These are phyloP conservation scores for Cyphomyrus plagiostoma DNA, from an alignment of 2,113 vertebrate species.

Conservation along the genomic window DNA sequence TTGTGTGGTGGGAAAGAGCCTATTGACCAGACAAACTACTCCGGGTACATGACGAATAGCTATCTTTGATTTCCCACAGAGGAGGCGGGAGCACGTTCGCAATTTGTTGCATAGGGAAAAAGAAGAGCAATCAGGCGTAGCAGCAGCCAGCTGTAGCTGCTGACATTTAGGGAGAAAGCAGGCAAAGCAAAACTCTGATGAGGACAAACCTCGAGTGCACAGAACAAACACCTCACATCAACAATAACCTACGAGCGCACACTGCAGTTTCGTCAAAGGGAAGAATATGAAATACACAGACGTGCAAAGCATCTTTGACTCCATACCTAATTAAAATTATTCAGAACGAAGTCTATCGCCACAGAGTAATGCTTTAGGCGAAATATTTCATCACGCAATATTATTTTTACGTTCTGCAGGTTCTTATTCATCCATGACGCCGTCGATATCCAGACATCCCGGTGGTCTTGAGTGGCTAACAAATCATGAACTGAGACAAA, in stretches of 20 bases:
- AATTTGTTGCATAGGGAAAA: constrained; percentile 7
- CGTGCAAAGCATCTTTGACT: background rate
- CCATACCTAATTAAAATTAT: background rate
- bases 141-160: constrained; percentile 50
- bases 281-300: background rate
- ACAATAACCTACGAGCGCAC: background rate
- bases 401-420: background rate
- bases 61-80: background rate
- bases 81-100: background rate
- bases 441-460: background rate
- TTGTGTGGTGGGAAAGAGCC: background rate
- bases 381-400: background rate
- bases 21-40: background rate
- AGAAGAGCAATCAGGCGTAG: constrained; percentile 31
- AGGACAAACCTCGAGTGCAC: background rate
- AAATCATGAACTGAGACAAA: background rate
- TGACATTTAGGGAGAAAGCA: constrained; percentile 53
- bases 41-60: background rate
- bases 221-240: background rate
- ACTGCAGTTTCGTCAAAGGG: background rate
- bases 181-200: background rate
- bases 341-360: background rate
- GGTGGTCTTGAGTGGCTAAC: background rate
- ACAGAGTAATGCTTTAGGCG: background rate
- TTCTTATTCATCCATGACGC: background rate